Conservation (phyloP, 2,888 invertebrate genomes). For the Phyllotreta striolata region DNA sequence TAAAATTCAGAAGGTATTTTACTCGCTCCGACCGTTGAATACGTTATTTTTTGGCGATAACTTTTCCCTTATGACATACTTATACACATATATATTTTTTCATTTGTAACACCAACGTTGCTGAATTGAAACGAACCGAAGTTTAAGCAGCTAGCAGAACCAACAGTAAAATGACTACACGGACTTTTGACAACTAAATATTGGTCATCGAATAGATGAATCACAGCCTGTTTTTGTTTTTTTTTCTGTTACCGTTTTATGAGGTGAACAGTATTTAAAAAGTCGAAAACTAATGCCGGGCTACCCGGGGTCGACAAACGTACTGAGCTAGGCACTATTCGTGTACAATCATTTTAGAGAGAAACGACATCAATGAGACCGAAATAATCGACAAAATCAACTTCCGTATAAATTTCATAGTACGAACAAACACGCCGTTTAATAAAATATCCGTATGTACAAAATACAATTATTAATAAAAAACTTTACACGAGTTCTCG, state of each 20-base stretch:
- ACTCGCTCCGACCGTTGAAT: conserved; percentile 1
- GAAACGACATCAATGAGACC: conserved; percentile 13
- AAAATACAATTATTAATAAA: neutral
- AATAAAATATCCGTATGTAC: conserved; percentile 25
- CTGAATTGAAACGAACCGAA: conserved; percentile 35
- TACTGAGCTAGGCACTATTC: conserved; percentile 60
- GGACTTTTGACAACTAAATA: conserved; percentile 60
- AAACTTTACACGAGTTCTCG: conserved; percentile 11
- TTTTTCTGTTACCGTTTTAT: conserved; percentile 56
- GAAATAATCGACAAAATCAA: conserved; percentile 17
- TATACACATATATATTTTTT: too few species aligned
- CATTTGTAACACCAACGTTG: conserved; percentile 17
- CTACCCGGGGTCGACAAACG: conserved; percentile 47
- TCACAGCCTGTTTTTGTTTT: conserved; percentile 66
- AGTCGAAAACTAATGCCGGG: conserved; percentile 48
- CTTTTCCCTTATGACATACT: conserved; percentile 1
- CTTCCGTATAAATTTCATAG: conserved; percentile 21
- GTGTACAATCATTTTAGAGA: conserved; percentile 38
- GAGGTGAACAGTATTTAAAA: conserved; percentile 48
- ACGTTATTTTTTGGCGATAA: conserved; percentile 25
- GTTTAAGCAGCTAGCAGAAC: conserved; percentile 52
- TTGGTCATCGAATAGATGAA: conserved; percentile 64
- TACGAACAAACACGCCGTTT: conserved; percentile 16
- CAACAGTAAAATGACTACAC: conserved; percentile 51
- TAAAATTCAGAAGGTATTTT: conserved; percentile 13